Base-by-base conservation (phyloP, 2,888 invertebrate genomes). In the Tolmerus cingulatus region DNA sequence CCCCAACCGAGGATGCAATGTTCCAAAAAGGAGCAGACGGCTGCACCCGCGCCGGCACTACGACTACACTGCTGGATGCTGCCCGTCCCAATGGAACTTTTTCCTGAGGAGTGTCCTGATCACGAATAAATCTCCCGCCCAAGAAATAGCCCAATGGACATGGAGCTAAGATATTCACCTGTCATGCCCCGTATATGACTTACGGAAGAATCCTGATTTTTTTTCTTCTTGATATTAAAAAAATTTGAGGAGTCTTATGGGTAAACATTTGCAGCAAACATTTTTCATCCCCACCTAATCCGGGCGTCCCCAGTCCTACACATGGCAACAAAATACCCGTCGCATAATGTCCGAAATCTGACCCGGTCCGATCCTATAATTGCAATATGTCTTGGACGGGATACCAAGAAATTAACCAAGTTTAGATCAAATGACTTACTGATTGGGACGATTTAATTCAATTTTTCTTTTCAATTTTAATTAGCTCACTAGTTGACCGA, bases 201-300 rank as follows among this genome's bases (percentile, higher is more conserved):
- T 79, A 79, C 79, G 79, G 79, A 79, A 57, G 57, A 57, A 46
- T 79, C 46, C 30, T 79, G 23, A 7, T 34, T 34, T 34, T 34
- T 40, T 40, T 51, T 79, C 30, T 51, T n/a, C 23, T 46, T 51
- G 79, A 79, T 79, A 79, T 79, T 79, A 79, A 79, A 79, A 34
- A 79, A 55, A 30, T 79, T 79, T 79, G 30, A 51, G 30, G 79
- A 51, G n/a, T 79, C 55, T 55, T 79, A 79, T 79, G 46, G 79
- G 79, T 79, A 79, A 79, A 79, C 79, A 78, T 78, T 78, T 78
- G 43, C 78, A 40, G 78, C 46, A 40, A 78, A 78, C 23, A 78
- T 78, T 78, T 78, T 78, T 9, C 66, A 12, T 9, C 66, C 57
- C 51, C 4, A 51, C 5, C 8, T 19, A 23, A 3, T 5, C 57